These are phyloP conservation scores for Glaucidium brasilianum DNA, from an alignment of 2,113 vertebrate species.

Conservation along the genomic window DNA sequence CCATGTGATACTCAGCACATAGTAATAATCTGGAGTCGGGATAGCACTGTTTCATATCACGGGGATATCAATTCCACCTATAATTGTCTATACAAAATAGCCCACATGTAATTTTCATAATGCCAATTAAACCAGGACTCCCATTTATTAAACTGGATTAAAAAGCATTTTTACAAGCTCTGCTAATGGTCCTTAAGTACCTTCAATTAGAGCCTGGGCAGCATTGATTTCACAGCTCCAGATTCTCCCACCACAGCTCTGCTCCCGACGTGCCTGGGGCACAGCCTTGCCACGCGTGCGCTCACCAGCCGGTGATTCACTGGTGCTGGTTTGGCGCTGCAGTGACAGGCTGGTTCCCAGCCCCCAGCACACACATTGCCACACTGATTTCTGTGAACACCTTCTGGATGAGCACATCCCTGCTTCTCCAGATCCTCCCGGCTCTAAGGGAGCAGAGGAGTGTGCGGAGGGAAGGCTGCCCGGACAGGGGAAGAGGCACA, in stretches of 20 bases:
- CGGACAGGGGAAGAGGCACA: too few species aligned
- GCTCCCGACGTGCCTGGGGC: neutral
- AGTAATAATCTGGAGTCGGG: accelerated
- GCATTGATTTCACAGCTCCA: neutral
- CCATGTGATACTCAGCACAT: accelerated
- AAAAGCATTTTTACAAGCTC: neutral
- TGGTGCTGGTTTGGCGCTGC: neutral
- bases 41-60: accelerated
- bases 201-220: neutral
- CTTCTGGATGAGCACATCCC: neutral
- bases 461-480: accelerated
- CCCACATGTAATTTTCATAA: neutral
- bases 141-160: constrained; percentile 2
- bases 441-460: neutral
- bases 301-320: accelerated
- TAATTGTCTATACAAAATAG: neutral
- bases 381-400: accelerated
- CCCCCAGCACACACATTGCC: accelerated
- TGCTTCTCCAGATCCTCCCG: neutral
- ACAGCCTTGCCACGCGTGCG: accelerated
- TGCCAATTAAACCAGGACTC: neutral
- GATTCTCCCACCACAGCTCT: neutral
- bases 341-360: neutral
- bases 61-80: neutral
- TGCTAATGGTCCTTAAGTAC: neutral